Evolutionary conservation across 2,888 invertebrate genomes (phyloP), one percentile per base, ranked within the genome.

Genomic region (Pseudoips prasinana): DNA sequence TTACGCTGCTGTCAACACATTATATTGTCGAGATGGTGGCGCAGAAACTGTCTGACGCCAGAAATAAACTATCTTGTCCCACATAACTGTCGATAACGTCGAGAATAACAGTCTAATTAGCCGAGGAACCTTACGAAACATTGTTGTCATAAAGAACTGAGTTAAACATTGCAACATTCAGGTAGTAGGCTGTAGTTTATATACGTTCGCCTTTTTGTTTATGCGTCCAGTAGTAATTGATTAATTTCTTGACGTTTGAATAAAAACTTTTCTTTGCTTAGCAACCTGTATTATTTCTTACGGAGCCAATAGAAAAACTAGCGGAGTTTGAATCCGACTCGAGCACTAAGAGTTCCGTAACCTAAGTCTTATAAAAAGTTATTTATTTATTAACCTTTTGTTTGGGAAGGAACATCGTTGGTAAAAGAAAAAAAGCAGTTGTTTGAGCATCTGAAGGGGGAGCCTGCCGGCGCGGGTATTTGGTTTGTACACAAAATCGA

Each of bases 31-130:
- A 53, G 51, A 60, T 64, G 52, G 10, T 53, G 55, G 48, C 59
- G 58, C 61, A 64, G 64, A 67, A 69, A 66, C 69, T 59, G 71
- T 62, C 65, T 62, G 58, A 51, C 37, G 64, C 65, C 65, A 72
- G 63, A 79, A 81, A 81, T 80, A 82, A 72, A 73, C 68, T 63
- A 55, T 65, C 61, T 58, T 74, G 80, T 62, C 67, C 79, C 59
- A 82, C 70, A 77, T 78, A 69, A 60, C 62, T 61, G 62, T 63
- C 73, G 67, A 75, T 75, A 73, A 70, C 52, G 48, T 50, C 45
- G 42, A 69, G 57, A 71, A 66, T 72, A 66, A 57, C 63, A 54
- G 46, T 58, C 58, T 58, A 68, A 73, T 73, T 69, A 66, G 62
- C 53, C 38, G 34, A 32, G 44, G 31, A 29, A 42, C 39, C 47